Evolutionary conservation across 35 echinoderm and acorn worm genomes (phyloP).

Genomic region (Hemicentrotus pulcherrimus): DNA sequence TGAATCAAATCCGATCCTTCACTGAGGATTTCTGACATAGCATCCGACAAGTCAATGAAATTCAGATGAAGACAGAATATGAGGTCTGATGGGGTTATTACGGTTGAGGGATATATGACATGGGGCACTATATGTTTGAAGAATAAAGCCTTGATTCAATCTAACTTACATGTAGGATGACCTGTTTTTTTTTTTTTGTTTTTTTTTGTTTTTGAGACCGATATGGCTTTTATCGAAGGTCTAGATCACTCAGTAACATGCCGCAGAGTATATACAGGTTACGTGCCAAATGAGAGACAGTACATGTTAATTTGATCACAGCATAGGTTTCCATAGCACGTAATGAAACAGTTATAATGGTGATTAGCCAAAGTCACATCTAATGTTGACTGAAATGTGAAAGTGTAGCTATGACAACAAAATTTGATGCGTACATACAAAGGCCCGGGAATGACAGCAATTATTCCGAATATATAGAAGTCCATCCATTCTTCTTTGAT

Average conservation of each 20-base stretch:
- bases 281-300: neutral
- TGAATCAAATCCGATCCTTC: constrained; percentile 10
- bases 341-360: neutral
- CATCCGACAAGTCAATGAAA: constrained; percentile 17
- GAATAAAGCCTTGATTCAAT: neutral
- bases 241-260: no score
- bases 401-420: neutral
- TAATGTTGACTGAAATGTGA: neutral
- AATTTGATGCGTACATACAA: neutral
- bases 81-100: neutral
- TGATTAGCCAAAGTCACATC: neutral
- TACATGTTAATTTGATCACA: neutral
- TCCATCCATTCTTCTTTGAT: no score
- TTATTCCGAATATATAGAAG: no score
- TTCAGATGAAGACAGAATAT: neutral
- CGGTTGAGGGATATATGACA: neutral
- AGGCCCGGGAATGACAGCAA: no score
- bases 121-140: neutral
- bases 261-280: no score
- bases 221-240: no score
- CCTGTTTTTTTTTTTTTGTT: neutral
- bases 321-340: neutral
- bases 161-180: neutral
- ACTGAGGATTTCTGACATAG: constrained; percentile 10
- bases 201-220: no score